phyloP scores from a whole-genome alignment of 1,140 invertebrate species.

The Adoxophyes honmai region DNA sequence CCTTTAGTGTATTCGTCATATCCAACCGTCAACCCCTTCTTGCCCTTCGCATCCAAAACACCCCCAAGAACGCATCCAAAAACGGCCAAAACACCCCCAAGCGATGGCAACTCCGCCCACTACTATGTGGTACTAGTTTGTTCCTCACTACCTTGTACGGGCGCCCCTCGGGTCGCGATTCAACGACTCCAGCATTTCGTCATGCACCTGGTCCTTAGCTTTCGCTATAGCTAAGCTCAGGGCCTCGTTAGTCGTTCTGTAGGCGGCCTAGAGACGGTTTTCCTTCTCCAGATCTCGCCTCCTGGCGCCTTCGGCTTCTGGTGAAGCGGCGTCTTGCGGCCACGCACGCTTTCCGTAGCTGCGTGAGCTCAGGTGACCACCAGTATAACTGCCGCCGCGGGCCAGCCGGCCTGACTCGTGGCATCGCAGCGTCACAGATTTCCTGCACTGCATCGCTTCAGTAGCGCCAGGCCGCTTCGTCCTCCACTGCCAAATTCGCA shows the following conservation, averaged over 20 bases:
- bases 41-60: too few relatives aligned
- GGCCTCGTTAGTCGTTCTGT: neutral
- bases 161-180: neutral
- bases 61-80: too few relatives aligned
- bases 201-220: neutral
- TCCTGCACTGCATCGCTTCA: neutral
- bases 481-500: slow-evolving; percentile 73
- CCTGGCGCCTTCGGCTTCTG: neutral
- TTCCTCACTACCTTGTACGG: neutral
- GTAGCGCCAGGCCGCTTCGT: slow-evolving; percentile 17
- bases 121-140: too few relatives aligned
- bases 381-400: neutral
- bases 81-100: too few relatives aligned
- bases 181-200: neutral
- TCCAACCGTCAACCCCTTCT: too few relatives aligned
- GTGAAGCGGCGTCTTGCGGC: neutral
- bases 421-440: neutral
- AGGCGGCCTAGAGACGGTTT: neutral
- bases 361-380: neutral
- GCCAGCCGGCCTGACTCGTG: neutral
- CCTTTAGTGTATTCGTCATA: too few relatives aligned
- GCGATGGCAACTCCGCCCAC: too few relatives aligned
- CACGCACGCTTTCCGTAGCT: neutral
- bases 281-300: neutral
- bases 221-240: neutral